Conservation (phyloP, 2,888 invertebrate species). For the Drosophila phalerata region DNA sequence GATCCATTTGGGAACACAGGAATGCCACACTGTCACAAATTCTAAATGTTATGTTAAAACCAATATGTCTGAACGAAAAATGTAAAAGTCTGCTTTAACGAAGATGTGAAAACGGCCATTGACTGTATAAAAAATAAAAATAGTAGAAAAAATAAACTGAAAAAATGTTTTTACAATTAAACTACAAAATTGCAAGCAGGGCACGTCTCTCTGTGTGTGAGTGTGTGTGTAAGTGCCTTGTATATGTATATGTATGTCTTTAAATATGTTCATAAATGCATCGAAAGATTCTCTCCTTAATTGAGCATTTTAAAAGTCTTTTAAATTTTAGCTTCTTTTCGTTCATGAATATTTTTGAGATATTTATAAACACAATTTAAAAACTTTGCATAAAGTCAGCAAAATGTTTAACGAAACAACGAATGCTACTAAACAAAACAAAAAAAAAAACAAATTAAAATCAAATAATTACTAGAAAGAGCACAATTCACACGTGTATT, state of each 20-base stretch:
- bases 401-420: background rate
- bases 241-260: background rate
- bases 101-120: background rate
- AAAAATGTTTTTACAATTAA: slow-evolving; percentile 58
- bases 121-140: slow-evolving; percentile 28
- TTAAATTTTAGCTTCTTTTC: background rate
- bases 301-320: background rate
- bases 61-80: too few species aligned
- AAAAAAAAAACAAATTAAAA: slow-evolving; percentile 12
- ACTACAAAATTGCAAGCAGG: slow-evolving; percentile 69
- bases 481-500: slow-evolving; percentile 12
- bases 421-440: slow-evolving; percentile 1
- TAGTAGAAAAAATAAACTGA: slow-evolving; percentile 36
- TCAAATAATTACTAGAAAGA: slow-evolving; percentile 11
- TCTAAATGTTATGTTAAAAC: too few species aligned
- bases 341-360: background rate
- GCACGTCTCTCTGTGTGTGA: slow-evolving; percentile 45
- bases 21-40: too few species aligned
- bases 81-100: too few species aligned
- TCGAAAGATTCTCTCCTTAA: background rate
- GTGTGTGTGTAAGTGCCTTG: slow-evolving; percentile 1
- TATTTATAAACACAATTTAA: slow-evolving; percentile 4
- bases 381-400: background rate
- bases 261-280: slow-evolving; percentile 2
- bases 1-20: too few species aligned